Evolutionary conservation across 2,113 vertebrate species (phyloP), one percentile per base, ranked within the genome.

Genomic region (Colistium nudipinnis): DNA sequence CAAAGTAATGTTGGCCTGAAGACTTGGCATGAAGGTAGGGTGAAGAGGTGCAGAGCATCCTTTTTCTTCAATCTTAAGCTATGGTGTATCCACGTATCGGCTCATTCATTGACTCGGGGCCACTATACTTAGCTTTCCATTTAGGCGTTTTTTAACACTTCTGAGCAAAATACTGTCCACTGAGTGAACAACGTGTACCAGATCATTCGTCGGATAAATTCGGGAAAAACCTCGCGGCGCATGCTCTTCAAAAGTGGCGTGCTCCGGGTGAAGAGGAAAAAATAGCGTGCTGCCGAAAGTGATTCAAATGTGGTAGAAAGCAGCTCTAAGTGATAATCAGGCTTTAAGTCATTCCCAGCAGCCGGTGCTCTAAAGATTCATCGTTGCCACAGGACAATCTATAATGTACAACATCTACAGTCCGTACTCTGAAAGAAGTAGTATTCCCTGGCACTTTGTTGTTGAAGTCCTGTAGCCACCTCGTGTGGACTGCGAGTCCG

Each of bases 1-100:
- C 62, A 48, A 25, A 44, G 49, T 19, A 17, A 69, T 14, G n/a
- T n/a, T n/a, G n/a, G n/a, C n/a, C n/a, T n/a, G n/a, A 36, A 49
- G n/a, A 39, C 19, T 5, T 28, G 38, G 36, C 44, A 68, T 19
- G 24, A 22, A 59, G 27, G 19, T 16, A 31, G 17, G 10, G 33
- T 20, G 14, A 14, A 19, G 31, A 35, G 3, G 49, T 53, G 28
- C 19, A 28, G 7, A 0, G 30, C 30, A 31, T n/a, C n/a, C 30
- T 31, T 31, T 31, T 31, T 5, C 30, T 5, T 4, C 4, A 31
- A 7, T 31, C 30, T 31, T 31, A 31, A 31, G 8, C n/a, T n/a
- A n/a, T n/a, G n/a, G n/a, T n/a, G n/a, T n/a, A n/a, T n/a, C n/a
- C n/a, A n/a, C n/a, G n/a, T n/a, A n/a, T n/a, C n/a, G n/a, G n/a